These are phyloP conservation scores for Aspidiotus rigidus DNA, from an alignment of 2,888 invertebrate species.

Conservation along the genomic window DNA sequence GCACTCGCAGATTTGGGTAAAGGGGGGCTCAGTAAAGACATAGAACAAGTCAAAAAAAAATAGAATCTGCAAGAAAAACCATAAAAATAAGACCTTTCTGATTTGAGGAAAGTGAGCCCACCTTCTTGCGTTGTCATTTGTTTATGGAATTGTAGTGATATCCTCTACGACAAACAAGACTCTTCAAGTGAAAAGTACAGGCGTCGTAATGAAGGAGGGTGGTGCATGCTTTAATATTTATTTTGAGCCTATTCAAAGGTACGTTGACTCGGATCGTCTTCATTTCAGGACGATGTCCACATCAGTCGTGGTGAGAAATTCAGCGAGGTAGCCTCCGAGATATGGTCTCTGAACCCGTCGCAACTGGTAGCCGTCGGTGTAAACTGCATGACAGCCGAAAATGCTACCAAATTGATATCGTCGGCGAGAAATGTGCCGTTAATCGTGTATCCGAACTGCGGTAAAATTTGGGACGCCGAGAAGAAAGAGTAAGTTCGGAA, in stretches of 20 bases:
- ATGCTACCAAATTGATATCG: conserved; percentile 52
- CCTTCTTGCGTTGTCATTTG: too few species aligned
- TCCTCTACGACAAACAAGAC: too few species aligned
- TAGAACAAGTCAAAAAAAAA: too few species aligned
- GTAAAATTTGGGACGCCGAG: conserved; percentile 61
- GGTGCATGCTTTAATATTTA: too few species aligned
- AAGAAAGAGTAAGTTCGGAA: conserved; percentile 35
- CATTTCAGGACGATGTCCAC: conserved; percentile 50
- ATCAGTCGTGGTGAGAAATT: conserved; percentile 76
- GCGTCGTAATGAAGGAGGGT: too few species aligned
- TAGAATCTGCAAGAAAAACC: too few species aligned
- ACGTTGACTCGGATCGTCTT: conserved; percentile 11
- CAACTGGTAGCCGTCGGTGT: conserved; percentile 79
- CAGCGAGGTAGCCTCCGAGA: conserved; percentile 58
- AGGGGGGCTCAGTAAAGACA: too few species aligned
- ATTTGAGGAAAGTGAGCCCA: too few species aligned
- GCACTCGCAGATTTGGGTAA: too few species aligned
- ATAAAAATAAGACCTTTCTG: too few species aligned
- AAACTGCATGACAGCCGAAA: conserved; percentile 69
- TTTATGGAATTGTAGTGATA: too few species aligned
- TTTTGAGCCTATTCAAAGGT: neutral
- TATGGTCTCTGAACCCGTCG: conserved; percentile 49
- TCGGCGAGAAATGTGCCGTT: conserved; percentile 54
- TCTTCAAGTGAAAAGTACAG: too few species aligned
- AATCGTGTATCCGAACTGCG: conserved; percentile 88